A percentile compares a stretch with the other conserved stretches of the same genome.
These are phyloP conservation scores for Orius laevigatus DNA, from an alignment of 1,140 invertebrate species.

Conservation along the genomic window DNA sequence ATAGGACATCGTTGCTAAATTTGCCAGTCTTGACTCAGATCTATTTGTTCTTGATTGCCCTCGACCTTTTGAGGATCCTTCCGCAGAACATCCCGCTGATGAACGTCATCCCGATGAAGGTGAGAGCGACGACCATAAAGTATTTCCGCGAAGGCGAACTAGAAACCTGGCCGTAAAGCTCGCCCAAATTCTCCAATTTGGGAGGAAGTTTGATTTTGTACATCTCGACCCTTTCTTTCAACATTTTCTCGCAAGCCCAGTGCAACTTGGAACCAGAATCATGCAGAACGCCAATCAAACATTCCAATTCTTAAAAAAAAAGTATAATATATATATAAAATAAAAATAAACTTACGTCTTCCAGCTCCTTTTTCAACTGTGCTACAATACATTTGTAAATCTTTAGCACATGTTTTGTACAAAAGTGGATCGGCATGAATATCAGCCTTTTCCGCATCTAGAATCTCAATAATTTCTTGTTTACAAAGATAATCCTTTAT, in stretches of 20 bases:
- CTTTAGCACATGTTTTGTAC: slow-evolving; percentile 57
- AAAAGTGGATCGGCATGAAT: slow-evolving; percentile 69
- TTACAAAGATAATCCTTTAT: slow-evolving; percentile 56
- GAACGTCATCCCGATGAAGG: slow-evolving; percentile 59
- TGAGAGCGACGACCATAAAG: slow-evolving; percentile 52
- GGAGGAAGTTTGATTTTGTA: slow-evolving; percentile 8
- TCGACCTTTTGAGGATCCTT: slow-evolving; percentile 44
- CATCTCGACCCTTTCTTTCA: slow-evolving; percentile 10
- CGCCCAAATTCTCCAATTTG: slow-evolving; percentile 41
- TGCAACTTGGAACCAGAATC: background rate
- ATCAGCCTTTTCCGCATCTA: slow-evolving; percentile 62
- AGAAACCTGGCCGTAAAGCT: slow-evolving; percentile 48
- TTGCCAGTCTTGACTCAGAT: background rate
- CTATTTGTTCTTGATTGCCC: slow-evolving; percentile 14
- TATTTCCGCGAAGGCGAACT: slow-evolving; percentile 60
- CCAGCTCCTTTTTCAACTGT: slow-evolving; percentile 71
- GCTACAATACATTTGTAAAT: slow-evolving; percentile 69
- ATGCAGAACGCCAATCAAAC: slow-evolving; percentile 24
- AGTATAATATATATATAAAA: slow-evolving; percentile 11
- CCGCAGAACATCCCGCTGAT: slow-evolving; percentile 68
- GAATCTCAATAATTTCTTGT: slow-evolving; percentile 63
- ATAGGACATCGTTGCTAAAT: too few relatives aligned
- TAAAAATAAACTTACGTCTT: slow-evolving; percentile 42
- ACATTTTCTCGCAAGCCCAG: background rate
- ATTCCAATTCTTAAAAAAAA: slow-evolving; percentile 56